Conservation (phyloP, 2,797 vertebrate species). For the Helostoma temminkii region DNA sequence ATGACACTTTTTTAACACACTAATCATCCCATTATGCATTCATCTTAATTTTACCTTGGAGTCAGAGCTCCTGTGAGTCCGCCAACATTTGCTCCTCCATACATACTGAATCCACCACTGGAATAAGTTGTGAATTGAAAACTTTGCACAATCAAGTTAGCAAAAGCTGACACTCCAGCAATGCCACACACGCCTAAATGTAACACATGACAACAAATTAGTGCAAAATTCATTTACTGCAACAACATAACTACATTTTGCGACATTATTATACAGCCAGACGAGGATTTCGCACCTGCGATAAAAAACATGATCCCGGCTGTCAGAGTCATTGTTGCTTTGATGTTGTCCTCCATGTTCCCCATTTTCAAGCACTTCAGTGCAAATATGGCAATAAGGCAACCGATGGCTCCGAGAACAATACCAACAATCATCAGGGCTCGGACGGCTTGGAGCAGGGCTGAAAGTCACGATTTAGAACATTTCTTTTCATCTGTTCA, state of each 20-base stretch:
- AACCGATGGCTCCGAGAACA: slow-evolving; percentile 86
- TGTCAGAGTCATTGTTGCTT: slow-evolving; percentile 92
- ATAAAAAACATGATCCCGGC: slow-evolving; percentile 90
- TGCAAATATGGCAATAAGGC: slow-evolving; percentile 88
- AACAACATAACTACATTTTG: neutral
- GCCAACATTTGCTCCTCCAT: slow-evolving; percentile 44
- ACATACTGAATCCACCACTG: slow-evolving; percentile 4
- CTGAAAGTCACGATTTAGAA: slow-evolving; percentile 69
- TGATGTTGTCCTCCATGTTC: slow-evolving; percentile 89
- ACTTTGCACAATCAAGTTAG: slow-evolving; percentile 93
- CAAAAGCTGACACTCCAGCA: slow-evolving; percentile 92
- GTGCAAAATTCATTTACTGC: neutral
- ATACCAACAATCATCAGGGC: slow-evolving; percentile 93
- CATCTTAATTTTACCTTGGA: slow-evolving; percentile 65
- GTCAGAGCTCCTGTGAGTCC: slow-evolving; percentile 69
- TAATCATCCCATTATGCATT: neutral
- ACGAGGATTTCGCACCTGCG: slow-evolving; percentile 82
- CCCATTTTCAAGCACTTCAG: slow-evolving; percentile 92
- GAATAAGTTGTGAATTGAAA: slow-evolving; percentile 83
- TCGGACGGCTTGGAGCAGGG: slow-evolving; percentile 90
- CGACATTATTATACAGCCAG: too few species aligned
- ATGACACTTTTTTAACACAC: neutral
- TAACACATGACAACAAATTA: neutral
- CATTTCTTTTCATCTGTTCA: neutral
- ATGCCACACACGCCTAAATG: slow-evolving; percentile 89